phyloP scores from a whole-genome alignment of 2,113 vertebrate genomes.

The Forbesichthys agassizii region DNA sequence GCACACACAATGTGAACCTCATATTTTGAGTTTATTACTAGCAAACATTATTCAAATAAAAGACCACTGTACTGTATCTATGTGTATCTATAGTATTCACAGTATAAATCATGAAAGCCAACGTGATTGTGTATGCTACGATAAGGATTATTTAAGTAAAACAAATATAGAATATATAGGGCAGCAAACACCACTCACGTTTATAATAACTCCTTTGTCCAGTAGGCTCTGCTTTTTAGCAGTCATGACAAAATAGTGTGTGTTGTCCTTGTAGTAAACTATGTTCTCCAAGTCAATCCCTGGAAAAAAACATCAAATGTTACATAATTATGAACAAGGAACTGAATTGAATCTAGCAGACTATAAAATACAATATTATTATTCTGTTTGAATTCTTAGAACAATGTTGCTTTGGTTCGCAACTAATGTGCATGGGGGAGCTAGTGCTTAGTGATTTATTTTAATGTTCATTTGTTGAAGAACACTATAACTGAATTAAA shows the following conservation, averaged over 20 bases:
- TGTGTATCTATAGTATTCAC: neutral
- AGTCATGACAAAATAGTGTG: conserved; percentile 99
- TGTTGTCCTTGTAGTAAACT: conserved; percentile 96
- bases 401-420: no score
- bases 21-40: no score
- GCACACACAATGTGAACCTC: no score
- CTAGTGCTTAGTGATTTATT: neutral
- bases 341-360: neutral
- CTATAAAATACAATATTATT: no score
- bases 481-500: no score
- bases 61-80: neutral
- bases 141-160: neutral
- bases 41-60: neutral
- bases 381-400: no score
- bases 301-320: conserved; percentile 64
- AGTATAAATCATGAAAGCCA: neutral
- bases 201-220: conserved; percentile 94
- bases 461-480: no score
- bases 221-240: conserved; percentile 96
- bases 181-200: conserved; percentile 72
- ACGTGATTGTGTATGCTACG: no score
- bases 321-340: neutral
- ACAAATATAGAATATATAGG: neutral
- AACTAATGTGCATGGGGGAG: neutral
- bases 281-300: conserved; percentile 98